phyloP scores from a whole-genome alignment of 2,797 vertebrate genomes.

The Megalops cyprinoides region DNA sequence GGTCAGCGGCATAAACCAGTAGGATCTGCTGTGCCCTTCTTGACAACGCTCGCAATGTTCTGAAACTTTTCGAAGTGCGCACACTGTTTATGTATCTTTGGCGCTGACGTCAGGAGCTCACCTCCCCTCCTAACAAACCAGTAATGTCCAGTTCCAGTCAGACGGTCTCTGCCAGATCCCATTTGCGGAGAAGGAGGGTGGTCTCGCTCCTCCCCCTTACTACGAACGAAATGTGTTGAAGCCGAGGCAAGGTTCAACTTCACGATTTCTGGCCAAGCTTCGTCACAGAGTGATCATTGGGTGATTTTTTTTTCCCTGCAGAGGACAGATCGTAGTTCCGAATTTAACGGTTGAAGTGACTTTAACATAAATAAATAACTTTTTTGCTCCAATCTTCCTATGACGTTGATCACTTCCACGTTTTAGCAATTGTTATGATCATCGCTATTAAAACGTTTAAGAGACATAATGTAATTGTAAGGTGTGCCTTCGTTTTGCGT shows the following conservation, averaged over 20 bases:
- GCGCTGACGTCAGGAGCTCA: constrained; percentile 69
- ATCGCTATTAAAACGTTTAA: neutral
- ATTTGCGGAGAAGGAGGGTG: constrained; percentile 68
- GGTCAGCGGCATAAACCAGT: neutral
- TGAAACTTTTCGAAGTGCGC: constrained; percentile 58
- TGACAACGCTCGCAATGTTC: constrained; percentile 54
- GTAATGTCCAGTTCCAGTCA: constrained; percentile 64
- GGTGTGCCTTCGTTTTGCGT: no score
- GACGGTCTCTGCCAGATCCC: constrained; percentile 61
- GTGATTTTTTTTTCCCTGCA: neutral
- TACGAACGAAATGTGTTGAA: constrained; percentile 15
- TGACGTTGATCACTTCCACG: neutral
- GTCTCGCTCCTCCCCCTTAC: constrained; percentile 59
- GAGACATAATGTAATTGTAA: neutral
- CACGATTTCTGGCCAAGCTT: neutral
- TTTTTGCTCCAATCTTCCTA: neutral
- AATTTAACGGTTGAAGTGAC: neutral
- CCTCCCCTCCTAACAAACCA: constrained; percentile 72
- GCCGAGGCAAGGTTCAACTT: constrained; percentile 26
- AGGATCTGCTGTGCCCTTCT: neutral
- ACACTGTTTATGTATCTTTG: constrained; percentile 68
- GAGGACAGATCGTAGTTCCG: constrained; percentile 12
- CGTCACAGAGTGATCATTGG: neutral
- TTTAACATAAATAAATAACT: no score
- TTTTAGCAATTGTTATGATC: neutral